Percentiles rank a stretch among this genome's conserved stretches.
phyloP scores from a whole-genome alignment of 2,797 vertebrate genomes.

The Podarcis siculus region DNA sequence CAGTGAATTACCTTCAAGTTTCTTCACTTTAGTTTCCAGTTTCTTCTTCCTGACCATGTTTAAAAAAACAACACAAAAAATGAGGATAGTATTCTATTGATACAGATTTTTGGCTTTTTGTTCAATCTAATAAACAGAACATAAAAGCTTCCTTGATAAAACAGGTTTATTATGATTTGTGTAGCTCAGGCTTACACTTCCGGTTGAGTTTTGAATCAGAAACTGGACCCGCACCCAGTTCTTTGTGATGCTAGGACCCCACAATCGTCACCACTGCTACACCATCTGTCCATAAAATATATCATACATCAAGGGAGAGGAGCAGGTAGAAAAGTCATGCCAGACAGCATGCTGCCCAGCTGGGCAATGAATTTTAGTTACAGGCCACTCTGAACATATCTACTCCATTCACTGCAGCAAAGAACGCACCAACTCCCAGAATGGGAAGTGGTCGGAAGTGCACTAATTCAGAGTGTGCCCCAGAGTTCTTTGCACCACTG shows the following conservation, averaged over 20 bases:
- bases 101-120: not conserved
- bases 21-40: slow-evolving; percentile 85
- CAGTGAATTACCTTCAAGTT: slow-evolving; percentile 83
- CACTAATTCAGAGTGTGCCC: not conserved
- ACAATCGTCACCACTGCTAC: not conserved
- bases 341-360: not conserved
- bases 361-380: not conserved
- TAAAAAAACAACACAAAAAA: not conserved
- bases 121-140: not conserved
- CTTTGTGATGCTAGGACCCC: not conserved
- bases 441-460: not conserved
- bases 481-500: not conserved
- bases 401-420: not conserved
- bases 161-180: not conserved
- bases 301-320: not conserved
- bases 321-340: not conserved
- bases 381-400: not conserved
- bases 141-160: not conserved
- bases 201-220: not conserved
- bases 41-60: slow-evolving; percentile 82
- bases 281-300: no score
- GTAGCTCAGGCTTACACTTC: not conserved
- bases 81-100: not conserved
- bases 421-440: not conserved
- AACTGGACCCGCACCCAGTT: not conserved